These are phyloP conservation scores for Austrolebias charrua DNA, from an alignment of 2,797 vertebrate genomes.

Conservation along the genomic window DNA sequence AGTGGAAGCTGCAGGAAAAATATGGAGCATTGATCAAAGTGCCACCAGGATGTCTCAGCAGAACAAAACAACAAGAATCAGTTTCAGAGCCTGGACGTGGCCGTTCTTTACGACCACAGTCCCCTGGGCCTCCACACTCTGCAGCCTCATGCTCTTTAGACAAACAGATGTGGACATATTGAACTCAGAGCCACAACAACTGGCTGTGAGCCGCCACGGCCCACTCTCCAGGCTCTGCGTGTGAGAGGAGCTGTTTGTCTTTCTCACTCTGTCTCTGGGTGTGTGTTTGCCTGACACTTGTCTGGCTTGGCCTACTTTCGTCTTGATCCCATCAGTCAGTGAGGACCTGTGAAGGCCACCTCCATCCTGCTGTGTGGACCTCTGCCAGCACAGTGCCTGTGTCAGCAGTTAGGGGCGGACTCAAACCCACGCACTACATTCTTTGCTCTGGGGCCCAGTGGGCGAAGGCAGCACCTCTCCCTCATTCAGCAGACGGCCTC, in stretches of 20 bases:
- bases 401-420: conserved; percentile 75
- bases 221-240: conserved; percentile 47
- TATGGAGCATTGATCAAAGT: conserved; percentile 71
- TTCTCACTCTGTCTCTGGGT: conserved; percentile 54
- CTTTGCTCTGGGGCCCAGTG: conserved; percentile 54
- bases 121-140: conserved; percentile 49
- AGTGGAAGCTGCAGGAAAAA: conserved; percentile 45
- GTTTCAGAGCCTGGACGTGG: conserved; percentile 46
- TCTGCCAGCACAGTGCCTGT: conserved; percentile 66
- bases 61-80: conserved; percentile 50
- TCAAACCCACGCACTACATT: conserved; percentile 61
- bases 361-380: conserved; percentile 59
- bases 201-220: conserved; percentile 33
- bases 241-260: conserved; percentile 65
- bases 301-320: conserved; percentile 74
- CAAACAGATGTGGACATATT: conserved; percentile 74
- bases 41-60: conserved; percentile 56
- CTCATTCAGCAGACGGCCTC: conserved; percentile 62
- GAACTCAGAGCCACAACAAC: conserved; percentile 69
- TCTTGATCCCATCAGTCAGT: conserved; percentile 77
- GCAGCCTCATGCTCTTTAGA: conserved; percentile 68
- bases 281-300: conserved; percentile 72
- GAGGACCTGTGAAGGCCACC: conserved; percentile 75
- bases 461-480: conserved; percentile 64
- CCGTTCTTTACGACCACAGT: conserved; percentile 36